Evolutionary conservation across 2,888 invertebrate genomes (phyloP).

Genomic region (Xestia xanthographa): DNA sequence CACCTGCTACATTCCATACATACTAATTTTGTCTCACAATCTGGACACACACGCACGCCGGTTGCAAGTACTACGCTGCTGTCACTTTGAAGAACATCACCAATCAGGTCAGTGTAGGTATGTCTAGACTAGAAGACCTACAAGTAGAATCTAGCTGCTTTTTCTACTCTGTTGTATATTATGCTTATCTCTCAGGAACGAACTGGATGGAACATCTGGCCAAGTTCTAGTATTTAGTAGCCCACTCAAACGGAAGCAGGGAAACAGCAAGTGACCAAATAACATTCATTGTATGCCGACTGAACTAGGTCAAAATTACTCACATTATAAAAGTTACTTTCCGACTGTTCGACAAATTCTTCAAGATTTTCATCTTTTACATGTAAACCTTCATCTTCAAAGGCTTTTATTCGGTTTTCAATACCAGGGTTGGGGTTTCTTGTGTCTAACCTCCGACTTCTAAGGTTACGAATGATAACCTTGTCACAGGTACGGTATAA

Average conservation of each 20-base stretch:
- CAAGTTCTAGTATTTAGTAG: neutral
- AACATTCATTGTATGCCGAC: neutral
- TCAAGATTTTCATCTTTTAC: constrained; percentile 80
- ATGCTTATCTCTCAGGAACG: neutral
- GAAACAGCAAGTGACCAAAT: neutral
- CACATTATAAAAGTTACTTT: constrained; percentile 84
- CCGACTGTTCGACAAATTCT: constrained; percentile 84
- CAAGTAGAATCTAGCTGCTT: neutral
- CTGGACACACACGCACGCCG: no score
- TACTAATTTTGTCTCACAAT: no score
- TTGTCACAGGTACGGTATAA: constrained; percentile 78
- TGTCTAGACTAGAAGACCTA: neutral
- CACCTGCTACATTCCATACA: no score
- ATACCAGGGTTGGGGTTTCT: constrained; percentile 82
- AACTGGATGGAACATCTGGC: neutral
- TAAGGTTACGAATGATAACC: constrained; percentile 78
- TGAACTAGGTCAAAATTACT: constrained; percentile 41
- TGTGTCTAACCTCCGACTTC: constrained; percentile 71
- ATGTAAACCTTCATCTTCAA: constrained; percentile 76
- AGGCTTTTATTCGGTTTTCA: constrained; percentile 78
- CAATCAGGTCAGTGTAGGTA: neutral
- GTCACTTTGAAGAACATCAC: neutral
- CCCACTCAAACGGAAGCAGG: neutral
- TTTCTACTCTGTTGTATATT: neutral
- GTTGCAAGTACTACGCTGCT: neutral